Conservation (phyloP, 2,113 vertebrate species). For the Bungarus multicinctus region DNA sequence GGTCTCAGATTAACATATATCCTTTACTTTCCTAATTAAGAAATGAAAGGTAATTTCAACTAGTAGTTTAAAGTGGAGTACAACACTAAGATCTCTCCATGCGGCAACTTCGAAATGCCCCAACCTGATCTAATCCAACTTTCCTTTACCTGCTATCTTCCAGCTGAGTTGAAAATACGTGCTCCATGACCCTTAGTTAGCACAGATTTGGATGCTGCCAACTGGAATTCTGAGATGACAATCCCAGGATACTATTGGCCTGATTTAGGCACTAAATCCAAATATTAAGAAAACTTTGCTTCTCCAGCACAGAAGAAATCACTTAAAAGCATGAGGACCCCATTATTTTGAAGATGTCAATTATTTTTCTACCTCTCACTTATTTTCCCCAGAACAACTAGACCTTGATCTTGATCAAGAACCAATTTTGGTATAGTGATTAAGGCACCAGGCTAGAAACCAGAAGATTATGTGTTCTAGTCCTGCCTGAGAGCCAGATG, state of each 20-base stretch:
- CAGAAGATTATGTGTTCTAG: not conserved
- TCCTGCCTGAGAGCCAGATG: not conserved
- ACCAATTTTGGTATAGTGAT: not conserved
- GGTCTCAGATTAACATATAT: not conserved
- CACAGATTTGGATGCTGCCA: not conserved
- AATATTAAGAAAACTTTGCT: not conserved
- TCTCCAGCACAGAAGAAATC: not conserved
- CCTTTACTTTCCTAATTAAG: constrained; percentile 22
- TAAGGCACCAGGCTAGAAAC: not conserved
- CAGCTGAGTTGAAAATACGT: not conserved
- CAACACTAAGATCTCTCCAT: not conserved
- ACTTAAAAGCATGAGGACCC: not conserved
- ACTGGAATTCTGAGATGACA: not conserved
- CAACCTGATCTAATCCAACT: not conserved
- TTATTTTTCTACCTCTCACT: not conserved
- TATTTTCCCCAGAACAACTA: not conserved
- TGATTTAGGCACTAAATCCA: not conserved
- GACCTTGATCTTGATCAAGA: not conserved
- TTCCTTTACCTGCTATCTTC: not conserved
- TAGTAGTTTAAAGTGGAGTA: not conserved
- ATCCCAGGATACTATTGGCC: not conserved
- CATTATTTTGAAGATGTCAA: not conserved
- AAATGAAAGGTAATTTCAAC: not conserved
- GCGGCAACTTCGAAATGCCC: not conserved
- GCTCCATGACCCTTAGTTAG: not conserved